Conservation (phyloP, 2,888 invertebrate species). For the Lasioglossum vierecki region DNA sequence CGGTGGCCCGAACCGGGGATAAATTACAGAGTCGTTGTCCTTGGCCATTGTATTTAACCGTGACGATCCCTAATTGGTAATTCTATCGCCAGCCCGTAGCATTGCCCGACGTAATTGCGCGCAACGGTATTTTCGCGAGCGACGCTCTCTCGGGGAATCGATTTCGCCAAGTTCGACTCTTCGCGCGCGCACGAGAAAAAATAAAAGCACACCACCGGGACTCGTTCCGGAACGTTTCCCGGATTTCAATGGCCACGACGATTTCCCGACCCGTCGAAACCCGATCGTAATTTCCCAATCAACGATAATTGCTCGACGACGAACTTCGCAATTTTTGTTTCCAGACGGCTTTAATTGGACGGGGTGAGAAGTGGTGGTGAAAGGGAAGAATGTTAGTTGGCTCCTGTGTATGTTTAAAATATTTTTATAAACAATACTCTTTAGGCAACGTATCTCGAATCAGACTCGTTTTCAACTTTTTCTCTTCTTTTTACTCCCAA, state of each 20-base stretch:
- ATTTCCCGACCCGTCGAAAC: neutral
- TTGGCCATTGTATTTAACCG: conserved; percentile 78
- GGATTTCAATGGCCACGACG: neutral
- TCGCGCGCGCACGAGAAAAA: conserved; percentile 1
- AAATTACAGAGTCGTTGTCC: conserved; percentile 78
- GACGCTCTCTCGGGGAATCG: conserved; percentile 27
- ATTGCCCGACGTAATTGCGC: conserved; percentile 54
- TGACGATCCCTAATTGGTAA: conserved; percentile 79
- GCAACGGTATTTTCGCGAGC: conserved; percentile 45
- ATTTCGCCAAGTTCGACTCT: conserved; percentile 31
- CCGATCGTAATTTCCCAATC: neutral
- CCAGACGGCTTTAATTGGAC: neutral
- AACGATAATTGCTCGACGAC: neutral
- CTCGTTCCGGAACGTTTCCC: neutral
- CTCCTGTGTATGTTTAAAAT: neutral
- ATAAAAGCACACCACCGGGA: neutral
- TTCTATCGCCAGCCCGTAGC: conserved; percentile 48
- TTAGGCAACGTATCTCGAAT: too few relatives aligned
- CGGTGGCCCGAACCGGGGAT: conserved; percentile 69
- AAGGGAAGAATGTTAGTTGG: neutral
- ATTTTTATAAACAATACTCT: too few relatives aligned
- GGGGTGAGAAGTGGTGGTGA: neutral
- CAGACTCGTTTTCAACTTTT: too few relatives aligned
- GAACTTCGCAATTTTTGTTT: conserved; percentile 8
- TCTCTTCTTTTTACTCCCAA: too few relatives aligned